phyloP scores from a whole-genome alignment of 2,113 vertebrate species.

The Jacana jacana region DNA sequence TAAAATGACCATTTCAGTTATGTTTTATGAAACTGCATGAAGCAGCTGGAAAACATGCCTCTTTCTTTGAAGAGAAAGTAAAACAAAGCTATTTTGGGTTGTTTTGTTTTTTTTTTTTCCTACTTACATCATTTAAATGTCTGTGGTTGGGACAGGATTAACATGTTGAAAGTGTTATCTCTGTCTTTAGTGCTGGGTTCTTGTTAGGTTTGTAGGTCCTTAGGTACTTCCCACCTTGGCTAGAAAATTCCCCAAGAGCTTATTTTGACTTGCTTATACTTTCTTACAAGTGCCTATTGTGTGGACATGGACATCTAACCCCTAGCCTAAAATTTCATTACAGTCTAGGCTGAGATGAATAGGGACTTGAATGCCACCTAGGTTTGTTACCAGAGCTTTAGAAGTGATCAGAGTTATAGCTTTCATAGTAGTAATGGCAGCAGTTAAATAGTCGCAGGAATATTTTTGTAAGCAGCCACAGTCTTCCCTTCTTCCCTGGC shows the following conservation, averaged over 20 bases:
- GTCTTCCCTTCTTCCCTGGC: neutral
- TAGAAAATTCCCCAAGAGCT: neutral
- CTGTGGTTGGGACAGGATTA: neutral
- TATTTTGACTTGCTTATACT: neutral
- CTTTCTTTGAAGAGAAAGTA: neutral
- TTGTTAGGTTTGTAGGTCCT: neutral
- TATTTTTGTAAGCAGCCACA: neutral
- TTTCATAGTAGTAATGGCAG: neutral
- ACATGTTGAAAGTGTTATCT: neutral
- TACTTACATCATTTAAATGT: neutral
- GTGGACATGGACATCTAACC: neutral
- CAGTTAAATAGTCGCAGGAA: neutral
- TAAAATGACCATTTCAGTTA: neutral
- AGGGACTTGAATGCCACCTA: neutral
- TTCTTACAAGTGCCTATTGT: neutral
- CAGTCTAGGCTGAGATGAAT: neutral
- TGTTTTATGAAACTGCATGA: neutral
- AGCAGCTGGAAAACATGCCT: neutral
- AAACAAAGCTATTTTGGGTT: neutral
- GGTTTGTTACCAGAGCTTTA: neutral
- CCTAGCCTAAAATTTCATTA: neutral
- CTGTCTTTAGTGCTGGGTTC: neutral
- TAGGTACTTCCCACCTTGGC: neutral
- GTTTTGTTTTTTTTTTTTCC: neutral
- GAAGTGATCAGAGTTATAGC: neutral